A percentile compares a stretch with the other conserved stretches of the same genome.
Evolutionary conservation across 2,797 vertebrate genomes (phyloP).

Genomic region (Hephaestus fuliginosus): DNA sequence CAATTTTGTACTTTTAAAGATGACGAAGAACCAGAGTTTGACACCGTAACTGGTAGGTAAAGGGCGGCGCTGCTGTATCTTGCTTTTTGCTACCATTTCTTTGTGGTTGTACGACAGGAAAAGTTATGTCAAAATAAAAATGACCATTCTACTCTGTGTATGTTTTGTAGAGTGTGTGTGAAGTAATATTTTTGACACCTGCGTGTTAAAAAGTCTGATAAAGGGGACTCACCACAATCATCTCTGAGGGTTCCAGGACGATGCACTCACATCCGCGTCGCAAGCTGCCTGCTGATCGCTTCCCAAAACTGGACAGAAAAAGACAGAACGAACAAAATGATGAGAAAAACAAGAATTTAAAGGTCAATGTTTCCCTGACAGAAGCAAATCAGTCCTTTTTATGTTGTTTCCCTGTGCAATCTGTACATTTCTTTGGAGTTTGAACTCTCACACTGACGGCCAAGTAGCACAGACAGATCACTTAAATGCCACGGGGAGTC

Average conservation of each 20-base stretch:
- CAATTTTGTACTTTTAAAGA: background rate
- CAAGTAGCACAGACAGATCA: background rate
- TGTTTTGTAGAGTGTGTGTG: background rate
- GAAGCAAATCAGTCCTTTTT: accelerated
- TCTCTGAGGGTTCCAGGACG: constrained; percentile 98
- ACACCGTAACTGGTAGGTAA: background rate
- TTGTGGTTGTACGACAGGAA: background rate
- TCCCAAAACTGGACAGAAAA: constrained; percentile 91
- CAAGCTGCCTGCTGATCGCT: constrained; percentile 96
- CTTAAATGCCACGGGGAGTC: background rate
- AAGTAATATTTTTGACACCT: constrained; percentile 8
- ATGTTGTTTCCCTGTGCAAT: background rate
- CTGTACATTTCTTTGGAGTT: background rate
- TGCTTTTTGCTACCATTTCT: background rate
- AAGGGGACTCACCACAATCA: constrained; percentile 96
- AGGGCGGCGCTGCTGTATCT: accelerated
- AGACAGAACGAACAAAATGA: background rate
- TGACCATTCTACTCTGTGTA: background rate
- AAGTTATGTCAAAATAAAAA: background rate
- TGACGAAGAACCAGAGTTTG: background rate
- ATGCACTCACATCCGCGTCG: constrained; percentile 98
- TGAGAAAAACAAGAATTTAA: background rate
- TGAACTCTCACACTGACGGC: background rate
- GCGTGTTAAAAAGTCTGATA: constrained; percentile 11
- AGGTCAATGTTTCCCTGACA: background rate